These are phyloP conservation scores for Crenichthys baileyi DNA, from an alignment of 2,797 vertebrate species.

Conservation along the genomic window DNA sequence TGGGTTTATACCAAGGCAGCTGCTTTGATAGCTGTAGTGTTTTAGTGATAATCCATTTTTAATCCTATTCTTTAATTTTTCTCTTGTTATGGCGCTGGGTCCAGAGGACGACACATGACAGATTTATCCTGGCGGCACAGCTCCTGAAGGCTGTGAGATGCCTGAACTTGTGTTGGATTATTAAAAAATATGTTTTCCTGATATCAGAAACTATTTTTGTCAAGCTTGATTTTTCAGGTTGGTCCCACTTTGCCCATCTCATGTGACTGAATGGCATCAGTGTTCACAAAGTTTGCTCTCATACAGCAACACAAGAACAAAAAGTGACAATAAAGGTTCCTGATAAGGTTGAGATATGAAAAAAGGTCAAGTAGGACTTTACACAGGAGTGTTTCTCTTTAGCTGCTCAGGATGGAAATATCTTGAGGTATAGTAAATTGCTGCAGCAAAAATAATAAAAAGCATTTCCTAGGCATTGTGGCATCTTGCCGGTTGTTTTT, in stretches of 20 bases:
- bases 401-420: slow-evolving; percentile 14
- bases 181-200: slow-evolving; percentile 44
- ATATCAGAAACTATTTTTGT: slow-evolving; percentile 61
- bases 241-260: slow-evolving; percentile 53
- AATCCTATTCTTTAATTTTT: slow-evolving; percentile 73
- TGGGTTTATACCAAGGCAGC: slow-evolving; percentile 54
- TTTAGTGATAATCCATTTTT: slow-evolving; percentile 71
- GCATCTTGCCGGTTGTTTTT: neutral
- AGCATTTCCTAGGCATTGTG: slow-evolving; percentile 8
- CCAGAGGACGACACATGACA: slow-evolving; percentile 37
- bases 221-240: slow-evolving; percentile 46
- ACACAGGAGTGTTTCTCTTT: slow-evolving; percentile 1
- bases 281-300: slow-evolving; percentile 59
- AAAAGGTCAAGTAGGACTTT: slow-evolving; percentile 31
- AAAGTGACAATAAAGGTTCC: slow-evolving; percentile 42
- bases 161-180: slow-evolving; percentile 23
- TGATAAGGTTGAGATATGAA: slow-evolving; percentile 43
- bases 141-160: slow-evolving; percentile 15
- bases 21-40: slow-evolving; percentile 46
- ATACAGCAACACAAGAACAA: slow-evolving; percentile 48
- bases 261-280: slow-evolving; percentile 54
- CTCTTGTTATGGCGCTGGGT: slow-evolving; percentile 45
- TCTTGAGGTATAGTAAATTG: slow-evolving; percentile 1
- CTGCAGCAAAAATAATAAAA: slow-evolving; percentile 9
- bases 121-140: slow-evolving; percentile 29